These are phyloP conservation scores for Hedya salicella DNA, from an alignment of 2,888 invertebrate species.

Conservation along the genomic window DNA sequence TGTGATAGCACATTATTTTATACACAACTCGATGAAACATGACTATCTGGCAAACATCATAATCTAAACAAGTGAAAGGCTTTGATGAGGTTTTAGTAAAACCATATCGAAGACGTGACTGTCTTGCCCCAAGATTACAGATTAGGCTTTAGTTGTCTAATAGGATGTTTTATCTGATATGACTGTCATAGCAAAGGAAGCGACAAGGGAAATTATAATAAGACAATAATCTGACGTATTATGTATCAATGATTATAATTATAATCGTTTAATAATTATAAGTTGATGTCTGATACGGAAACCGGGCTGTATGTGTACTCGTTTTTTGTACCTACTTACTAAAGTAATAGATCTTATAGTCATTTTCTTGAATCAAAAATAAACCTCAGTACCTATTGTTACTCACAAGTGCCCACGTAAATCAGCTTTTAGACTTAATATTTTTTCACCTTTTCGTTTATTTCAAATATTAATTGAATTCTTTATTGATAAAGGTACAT, in stretches of 20 bases:
- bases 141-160: slow-evolving; percentile 6
- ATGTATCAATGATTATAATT: not conserved
- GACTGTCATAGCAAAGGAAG: slow-evolving; percentile 32
- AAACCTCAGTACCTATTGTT: too few species aligned
- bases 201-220: slow-evolving; percentile 19
- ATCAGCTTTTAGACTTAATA: too few species aligned
- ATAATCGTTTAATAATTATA: not conserved
- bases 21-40: slow-evolving; percentile 23
- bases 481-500: too few species aligned
- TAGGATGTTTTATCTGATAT: slow-evolving; percentile 14
- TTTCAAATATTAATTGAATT: too few species aligned
- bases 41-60: slow-evolving; percentile 26
- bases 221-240: not conserved
- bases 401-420: too few species aligned
- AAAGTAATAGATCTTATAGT: too few species aligned
- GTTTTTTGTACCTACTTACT: too few species aligned
- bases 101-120: slow-evolving; percentile 38
- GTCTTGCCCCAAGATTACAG: slow-evolving; percentile 24
- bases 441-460: too few species aligned
- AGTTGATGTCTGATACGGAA: not conserved
- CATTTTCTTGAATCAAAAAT: too few species aligned
- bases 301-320: too few species aligned
- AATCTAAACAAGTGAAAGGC: slow-evolving; percentile 39
- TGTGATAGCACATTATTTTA: slow-evolving; percentile 7
- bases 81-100: slow-evolving; percentile 35